These are phyloP conservation scores for Pachypeltis micranthus DNA, from an alignment of 1,140 invertebrate species.

Conservation along the genomic window DNA sequence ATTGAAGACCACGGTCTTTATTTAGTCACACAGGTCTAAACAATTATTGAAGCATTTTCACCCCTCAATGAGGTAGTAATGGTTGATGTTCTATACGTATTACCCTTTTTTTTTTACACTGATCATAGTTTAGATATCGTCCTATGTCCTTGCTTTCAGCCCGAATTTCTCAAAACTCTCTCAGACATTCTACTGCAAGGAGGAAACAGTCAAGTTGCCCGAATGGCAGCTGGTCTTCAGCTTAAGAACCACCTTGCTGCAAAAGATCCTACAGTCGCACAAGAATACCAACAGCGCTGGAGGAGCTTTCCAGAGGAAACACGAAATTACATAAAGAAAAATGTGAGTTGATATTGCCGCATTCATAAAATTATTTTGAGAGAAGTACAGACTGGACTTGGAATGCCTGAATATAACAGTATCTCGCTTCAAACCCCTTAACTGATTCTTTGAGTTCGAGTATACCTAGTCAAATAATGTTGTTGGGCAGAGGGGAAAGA, in stretches of 20 bases:
- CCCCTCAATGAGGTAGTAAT: background rate
- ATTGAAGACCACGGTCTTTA: no score
- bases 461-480: no score
- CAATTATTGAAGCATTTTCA: no score
- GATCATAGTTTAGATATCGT: no score
- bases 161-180: constrained; percentile 85
- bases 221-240: constrained; percentile 96
- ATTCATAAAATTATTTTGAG: no score
- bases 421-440: no score
- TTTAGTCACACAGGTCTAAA: no score
- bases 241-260: constrained; percentile 97
- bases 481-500: no score
- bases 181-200: constrained; percentile 84
- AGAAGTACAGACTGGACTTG: no score
- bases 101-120: constrained; percentile 1
- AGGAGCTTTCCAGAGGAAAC: constrained; percentile 75
- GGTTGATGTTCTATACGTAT: background rate
- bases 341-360: constrained; percentile 61
- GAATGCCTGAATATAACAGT: no score
- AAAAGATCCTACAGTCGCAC: constrained; percentile 75
- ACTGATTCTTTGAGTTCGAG: no score
- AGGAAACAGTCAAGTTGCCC: constrained; percentile 78
- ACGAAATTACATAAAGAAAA: constrained; percentile 82
- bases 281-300: constrained; percentile 85
- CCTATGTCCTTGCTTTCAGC: constrained; percentile 40